Conservation (phyloP, 2,113 vertebrate genomes). For the Nannobrachium achirus region DNA sequence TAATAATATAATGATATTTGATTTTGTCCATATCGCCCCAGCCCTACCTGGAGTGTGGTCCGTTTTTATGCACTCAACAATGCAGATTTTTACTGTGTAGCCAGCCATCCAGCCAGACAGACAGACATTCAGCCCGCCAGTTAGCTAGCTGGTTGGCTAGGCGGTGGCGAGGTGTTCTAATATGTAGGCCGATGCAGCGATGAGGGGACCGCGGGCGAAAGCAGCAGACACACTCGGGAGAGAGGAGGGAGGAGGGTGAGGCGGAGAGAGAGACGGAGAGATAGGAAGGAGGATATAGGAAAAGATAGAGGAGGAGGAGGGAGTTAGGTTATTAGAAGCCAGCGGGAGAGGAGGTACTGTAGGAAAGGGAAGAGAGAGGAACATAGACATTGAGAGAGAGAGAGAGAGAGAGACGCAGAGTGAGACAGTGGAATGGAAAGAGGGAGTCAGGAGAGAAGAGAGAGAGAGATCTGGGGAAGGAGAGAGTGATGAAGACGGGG, state of each 20-base stretch:
- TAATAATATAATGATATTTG: too few relatives aligned
- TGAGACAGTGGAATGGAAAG: neutral
- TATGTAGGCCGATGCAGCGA: constrained; percentile 24
- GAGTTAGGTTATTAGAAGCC: neutral
- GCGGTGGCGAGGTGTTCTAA: constrained; percentile 4
- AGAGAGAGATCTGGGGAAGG: neutral
- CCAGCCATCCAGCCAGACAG: neutral
- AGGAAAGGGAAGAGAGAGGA: neutral
- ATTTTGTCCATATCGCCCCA: too few relatives aligned
- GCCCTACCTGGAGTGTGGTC: too few relatives aligned
- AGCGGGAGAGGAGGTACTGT: neutral
- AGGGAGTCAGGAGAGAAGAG: neutral
- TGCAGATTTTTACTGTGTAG: too few relatives aligned
- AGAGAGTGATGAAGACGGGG: neutral
- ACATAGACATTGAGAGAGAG: constrained; percentile 17
- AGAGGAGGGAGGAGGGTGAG: neutral
- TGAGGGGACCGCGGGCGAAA: constrained; percentile 22
- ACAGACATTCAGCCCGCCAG: neutral
- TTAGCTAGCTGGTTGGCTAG: too few relatives aligned
- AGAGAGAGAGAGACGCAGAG: neutral
- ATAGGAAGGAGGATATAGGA: neutral
- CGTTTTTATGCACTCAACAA: too few relatives aligned
- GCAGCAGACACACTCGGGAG: constrained; percentile 13
- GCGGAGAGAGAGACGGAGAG: constrained; percentile 16
- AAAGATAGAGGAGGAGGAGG: neutral